Evolutionary conservation across 64 coral and sea anemone genomes (phyloP).

Genomic region (Actinia equina): DNA sequence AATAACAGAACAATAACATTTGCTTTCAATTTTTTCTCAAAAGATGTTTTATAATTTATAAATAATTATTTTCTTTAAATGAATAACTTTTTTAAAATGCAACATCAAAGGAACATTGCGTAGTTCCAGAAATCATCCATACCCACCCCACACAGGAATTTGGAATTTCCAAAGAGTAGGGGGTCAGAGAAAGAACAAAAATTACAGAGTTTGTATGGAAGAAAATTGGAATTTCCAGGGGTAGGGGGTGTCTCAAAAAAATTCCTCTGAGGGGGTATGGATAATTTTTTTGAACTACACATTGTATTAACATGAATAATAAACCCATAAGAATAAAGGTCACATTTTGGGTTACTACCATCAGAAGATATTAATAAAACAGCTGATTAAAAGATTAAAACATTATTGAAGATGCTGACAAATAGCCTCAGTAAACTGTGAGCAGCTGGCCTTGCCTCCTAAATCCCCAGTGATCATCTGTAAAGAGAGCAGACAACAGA

Average conservation of each 20-base stretch:
- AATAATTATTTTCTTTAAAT: neutral
- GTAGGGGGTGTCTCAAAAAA: too few species aligned
- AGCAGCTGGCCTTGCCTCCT: slow-evolving; percentile 77
- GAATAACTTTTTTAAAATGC: neutral
- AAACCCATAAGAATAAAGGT: neutral
- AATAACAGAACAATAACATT: too few species aligned
- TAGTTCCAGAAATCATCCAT: too few species aligned
- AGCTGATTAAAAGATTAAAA: neutral
- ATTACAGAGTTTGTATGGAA: too few species aligned
- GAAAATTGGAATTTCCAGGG: too few species aligned
- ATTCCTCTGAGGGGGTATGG: too few species aligned
- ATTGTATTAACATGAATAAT: neutral
- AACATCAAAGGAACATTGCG: neutral
- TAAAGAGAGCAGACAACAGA: neutral
- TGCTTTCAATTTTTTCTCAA: neutral
- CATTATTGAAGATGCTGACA: slow-evolving; percentile 66
- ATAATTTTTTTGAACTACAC: neutral
- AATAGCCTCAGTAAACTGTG: slow-evolving; percentile 89
- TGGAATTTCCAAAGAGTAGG: too few species aligned
- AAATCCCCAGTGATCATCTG: slow-evolving; percentile 92
- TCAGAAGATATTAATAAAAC: neutral
- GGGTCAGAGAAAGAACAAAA: too few species aligned
- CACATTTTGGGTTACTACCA: neutral
- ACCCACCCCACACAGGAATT: too few species aligned
- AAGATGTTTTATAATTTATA: neutral